Conservation (phyloP, 1,140 invertebrate species). For the Leptonema lineaticorne region DNA sequence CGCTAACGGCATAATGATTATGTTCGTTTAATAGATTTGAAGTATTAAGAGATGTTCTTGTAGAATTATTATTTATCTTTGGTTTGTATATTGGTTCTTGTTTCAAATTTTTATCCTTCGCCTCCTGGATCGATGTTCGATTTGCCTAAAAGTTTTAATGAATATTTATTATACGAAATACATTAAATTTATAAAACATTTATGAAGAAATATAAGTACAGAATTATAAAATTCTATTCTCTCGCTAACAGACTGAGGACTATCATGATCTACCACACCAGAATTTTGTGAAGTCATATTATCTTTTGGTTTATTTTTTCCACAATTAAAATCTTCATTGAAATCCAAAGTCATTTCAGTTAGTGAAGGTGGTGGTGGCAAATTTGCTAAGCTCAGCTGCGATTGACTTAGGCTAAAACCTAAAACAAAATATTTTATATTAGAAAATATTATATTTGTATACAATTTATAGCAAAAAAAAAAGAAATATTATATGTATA, state of each 20-base stretch:
- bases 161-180: neutral
- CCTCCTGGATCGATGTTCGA: neutral
- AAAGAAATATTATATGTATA: neutral
- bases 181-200: neutral
- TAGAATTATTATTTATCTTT: neutral
- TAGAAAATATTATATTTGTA: neutral
- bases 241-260: conserved; percentile 1
- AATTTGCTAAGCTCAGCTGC: conserved; percentile 63
- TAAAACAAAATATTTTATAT: conserved; percentile 3
- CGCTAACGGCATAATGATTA: neutral
- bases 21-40: neutral
- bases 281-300: neutral
- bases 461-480: neutral
- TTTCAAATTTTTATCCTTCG: neutral
- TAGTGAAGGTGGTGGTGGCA: conserved; percentile 63
- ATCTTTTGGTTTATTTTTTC: neutral
- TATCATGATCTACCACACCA: neutral
- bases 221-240: conserved; percentile 11
- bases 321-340: conserved; percentile 2
- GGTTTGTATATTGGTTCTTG: neutral
- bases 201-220: neutral
- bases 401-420: conserved; percentile 64
- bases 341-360: neutral
- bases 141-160: neutral
- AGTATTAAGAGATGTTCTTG: neutral